Evolutionary conservation across 2,113 vertebrate genomes (phyloP).

Genomic region (Agapornis roseicollis): DNA sequence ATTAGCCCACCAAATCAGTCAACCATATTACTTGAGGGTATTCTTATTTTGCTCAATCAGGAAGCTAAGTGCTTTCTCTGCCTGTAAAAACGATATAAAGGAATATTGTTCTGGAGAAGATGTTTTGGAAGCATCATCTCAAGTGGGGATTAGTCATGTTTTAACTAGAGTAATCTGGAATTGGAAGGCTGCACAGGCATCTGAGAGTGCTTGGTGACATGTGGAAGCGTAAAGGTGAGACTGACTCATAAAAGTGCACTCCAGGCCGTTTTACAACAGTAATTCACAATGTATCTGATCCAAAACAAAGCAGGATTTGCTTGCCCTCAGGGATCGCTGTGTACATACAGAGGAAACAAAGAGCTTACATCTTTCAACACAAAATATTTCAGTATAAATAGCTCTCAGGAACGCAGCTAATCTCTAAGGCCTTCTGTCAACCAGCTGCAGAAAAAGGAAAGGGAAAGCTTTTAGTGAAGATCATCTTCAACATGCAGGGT

Average conservation of each 20-base stretch:
- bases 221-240: constrained; percentile 25
- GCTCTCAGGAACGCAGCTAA: constrained; percentile 30
- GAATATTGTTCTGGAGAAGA: constrained; percentile 24
- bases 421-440: constrained; percentile 47
- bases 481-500: neutral
- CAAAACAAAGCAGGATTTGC: constrained; percentile 61
- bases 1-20: neutral
- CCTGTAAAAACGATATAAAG: constrained; percentile 9
- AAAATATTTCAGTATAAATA: constrained; percentile 58
- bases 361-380: constrained; percentile 53
- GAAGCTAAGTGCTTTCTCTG: neutral
- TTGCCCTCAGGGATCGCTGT: constrained; percentile 25
- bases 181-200: neutral
- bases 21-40: neutral
- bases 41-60: neutral
- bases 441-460: constrained; percentile 9
- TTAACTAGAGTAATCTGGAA: constrained; percentile 4
- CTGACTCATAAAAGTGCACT: constrained; percentile 29
- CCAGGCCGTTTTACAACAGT: neutral
- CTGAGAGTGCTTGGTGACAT: neutral
- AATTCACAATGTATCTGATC: constrained; percentile 20
- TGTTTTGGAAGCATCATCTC: constrained; percentile 9
- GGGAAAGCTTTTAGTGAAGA: neutral
- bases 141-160: constrained; percentile 13
- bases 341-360: constrained; percentile 60